Percentiles rank a stretch among this genome's conserved stretches.
Evolutionary conservation across 2,888 invertebrate genomes (phyloP).

Genomic region (Hetaerina titia): DNA sequence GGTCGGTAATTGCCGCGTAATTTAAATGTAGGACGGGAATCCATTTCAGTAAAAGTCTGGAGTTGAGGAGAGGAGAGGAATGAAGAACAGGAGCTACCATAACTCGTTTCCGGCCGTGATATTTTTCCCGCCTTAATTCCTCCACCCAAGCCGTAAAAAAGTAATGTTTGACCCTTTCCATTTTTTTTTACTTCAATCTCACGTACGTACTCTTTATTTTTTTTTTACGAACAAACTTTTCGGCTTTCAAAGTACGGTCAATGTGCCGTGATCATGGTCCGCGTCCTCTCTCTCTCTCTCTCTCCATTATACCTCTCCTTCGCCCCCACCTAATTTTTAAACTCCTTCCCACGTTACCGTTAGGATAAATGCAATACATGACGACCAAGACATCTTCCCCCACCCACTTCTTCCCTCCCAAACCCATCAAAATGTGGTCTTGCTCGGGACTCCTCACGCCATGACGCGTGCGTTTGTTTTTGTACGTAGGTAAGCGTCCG

Average conservation of each 20-base stretch:
- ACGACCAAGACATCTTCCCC: background rate
- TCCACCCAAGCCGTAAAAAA: no score
- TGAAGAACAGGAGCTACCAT: background rate
- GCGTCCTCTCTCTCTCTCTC: background rate
- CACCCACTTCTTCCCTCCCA: background rate
- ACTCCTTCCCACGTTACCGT: background rate
- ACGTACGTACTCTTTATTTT: background rate
- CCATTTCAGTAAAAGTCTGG: background rate
- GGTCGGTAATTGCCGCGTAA: background rate
- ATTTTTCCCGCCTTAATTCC: no score
- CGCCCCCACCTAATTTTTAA: background rate
- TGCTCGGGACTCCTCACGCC: background rate
- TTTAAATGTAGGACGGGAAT: constrained; percentile 22
- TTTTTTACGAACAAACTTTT: background rate
- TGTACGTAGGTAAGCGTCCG: background rate
- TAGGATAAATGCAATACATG: background rate
- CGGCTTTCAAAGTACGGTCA: background rate
- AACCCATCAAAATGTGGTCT: background rate
- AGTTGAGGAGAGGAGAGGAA: background rate
- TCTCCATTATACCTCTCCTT: background rate
- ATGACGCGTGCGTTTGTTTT: background rate
- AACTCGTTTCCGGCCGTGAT: background rate
- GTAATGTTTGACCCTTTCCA: background rate
- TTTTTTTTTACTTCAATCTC: background rate
- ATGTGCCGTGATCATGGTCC: background rate